Evolutionary conservation across 2,888 invertebrate genomes (phyloP).

Genomic region (Nymphalis c-album): DNA sequence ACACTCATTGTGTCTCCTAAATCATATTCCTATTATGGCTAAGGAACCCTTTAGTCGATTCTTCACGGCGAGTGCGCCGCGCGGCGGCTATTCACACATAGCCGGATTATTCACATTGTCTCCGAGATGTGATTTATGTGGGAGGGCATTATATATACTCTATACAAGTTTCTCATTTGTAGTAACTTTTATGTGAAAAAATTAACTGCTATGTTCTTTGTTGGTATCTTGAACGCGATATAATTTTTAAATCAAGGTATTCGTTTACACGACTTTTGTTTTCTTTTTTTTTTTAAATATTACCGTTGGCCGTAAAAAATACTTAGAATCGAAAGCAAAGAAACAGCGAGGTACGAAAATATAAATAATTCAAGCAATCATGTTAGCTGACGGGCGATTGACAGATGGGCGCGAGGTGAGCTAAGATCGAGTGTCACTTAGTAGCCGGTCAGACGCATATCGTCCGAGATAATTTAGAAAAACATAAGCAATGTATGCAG

Average conservation of each 20-base stretch:
- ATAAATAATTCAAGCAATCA: constrained; percentile 18
- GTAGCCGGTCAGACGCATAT: background rate
- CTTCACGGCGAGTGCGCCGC: constrained; percentile 42
- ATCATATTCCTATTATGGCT: constrained; percentile 47
- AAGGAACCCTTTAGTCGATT: constrained; percentile 51
- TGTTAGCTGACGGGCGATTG: constrained; percentile 13
- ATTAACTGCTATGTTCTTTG: background rate
- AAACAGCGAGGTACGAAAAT: constrained; percentile 1
- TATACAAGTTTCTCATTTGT: constrained; percentile 1
- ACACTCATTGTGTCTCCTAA: constrained; percentile 42
- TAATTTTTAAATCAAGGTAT: background rate
- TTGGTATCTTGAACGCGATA: background rate
- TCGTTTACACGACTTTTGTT: background rate
- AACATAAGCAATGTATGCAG: constrained; percentile 48
- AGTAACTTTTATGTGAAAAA: background rate
- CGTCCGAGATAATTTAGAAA: constrained; percentile 5
- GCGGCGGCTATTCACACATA: constrained; percentile 31
- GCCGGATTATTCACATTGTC: constrained; percentile 29
- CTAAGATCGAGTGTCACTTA: background rate
- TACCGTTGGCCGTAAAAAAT: background rate
- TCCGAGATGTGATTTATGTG: constrained; percentile 38
- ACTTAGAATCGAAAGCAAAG: background rate
- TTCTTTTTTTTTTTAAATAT: background rate
- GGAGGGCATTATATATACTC: constrained; percentile 18
- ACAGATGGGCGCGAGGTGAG: background rate